phyloP scores from a whole-genome alignment of 2,113 vertebrate genomes.

The Leiothrix lutea region DNA sequence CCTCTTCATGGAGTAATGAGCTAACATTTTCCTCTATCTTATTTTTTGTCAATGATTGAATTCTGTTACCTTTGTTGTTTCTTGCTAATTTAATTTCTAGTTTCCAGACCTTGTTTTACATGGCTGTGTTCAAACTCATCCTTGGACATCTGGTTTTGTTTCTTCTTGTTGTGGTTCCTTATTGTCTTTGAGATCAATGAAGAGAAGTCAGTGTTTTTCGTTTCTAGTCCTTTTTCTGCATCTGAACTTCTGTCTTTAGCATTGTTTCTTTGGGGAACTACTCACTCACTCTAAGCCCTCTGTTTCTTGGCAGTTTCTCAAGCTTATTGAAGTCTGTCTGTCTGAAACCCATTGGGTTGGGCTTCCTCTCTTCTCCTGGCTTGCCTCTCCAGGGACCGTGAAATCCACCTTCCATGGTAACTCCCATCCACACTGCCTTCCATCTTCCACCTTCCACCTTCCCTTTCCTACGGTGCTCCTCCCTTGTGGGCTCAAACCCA shows the following conservation, averaged over 20 bases:
- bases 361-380: not conserved
- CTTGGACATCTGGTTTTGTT: slow-evolving; percentile 1
- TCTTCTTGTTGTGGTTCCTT: not conserved
- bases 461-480: not conserved
- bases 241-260: not conserved
- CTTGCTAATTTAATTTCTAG: not conserved
- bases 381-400: not conserved
- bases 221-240: not conserved
- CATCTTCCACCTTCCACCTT: not conserved
- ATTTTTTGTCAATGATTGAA: not conserved
- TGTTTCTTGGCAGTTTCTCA: not conserved
- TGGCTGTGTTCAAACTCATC: not conserved
- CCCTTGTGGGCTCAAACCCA: not conserved
- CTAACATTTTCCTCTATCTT: not conserved
- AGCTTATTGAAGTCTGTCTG: not conserved
- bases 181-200: not conserved
- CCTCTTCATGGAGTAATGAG: not conserved
- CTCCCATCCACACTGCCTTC: not conserved
- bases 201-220: not conserved
- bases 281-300: not conserved
- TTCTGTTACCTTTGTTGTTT: not conserved
- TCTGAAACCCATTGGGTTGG: not conserved
- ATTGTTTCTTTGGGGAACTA: not conserved
- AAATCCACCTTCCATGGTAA: not conserved
- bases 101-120: not conserved